These are phyloP conservation scores for Leptinotarsa undecemlineata DNA, from an alignment of 1,140 invertebrate genomes.

Conservation along the genomic window DNA sequence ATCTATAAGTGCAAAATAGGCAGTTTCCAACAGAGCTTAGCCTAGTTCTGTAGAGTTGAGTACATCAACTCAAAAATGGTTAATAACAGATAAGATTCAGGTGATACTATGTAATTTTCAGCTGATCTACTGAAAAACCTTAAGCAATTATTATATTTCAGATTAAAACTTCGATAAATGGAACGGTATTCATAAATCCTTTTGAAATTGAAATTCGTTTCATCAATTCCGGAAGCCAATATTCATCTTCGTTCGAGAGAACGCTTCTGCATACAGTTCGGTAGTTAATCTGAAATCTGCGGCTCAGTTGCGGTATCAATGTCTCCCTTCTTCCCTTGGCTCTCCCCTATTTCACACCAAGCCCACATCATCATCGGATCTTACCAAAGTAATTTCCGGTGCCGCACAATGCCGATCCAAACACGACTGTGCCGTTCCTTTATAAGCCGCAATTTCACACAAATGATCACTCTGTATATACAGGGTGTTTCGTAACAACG, in stretches of 20 bases:
- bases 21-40: too few species aligned
- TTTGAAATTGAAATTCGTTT: too few species aligned
- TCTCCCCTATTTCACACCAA: conserved; percentile 7
- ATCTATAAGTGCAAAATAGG: too few species aligned
- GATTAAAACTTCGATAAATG: too few species aligned
- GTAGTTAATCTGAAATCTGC: conserved; percentile 20
- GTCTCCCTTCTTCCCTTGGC: conserved; percentile 12
- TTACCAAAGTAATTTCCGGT: conserved; percentile 16
- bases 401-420: background rate
- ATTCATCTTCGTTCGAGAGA: background rate
- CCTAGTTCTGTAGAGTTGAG: too few species aligned
- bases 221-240: background rate
- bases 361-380: conserved; percentile 18
- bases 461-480: background rate
- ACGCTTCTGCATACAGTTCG: background rate
- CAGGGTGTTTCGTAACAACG: too few species aligned
- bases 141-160: too few species aligned
- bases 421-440: background rate
- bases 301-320: conserved; percentile 13
- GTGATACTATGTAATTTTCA: too few species aligned
- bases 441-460: background rate
- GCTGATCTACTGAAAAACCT: too few species aligned
- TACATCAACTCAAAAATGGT: too few species aligned
- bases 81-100: too few species aligned
- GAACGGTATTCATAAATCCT: too few species aligned